A percentile compares a stretch with the other conserved stretches of the same genome.
phyloP scores from a whole-genome alignment of 2,888 invertebrate species.

The Parnassius smintheus region DNA sequence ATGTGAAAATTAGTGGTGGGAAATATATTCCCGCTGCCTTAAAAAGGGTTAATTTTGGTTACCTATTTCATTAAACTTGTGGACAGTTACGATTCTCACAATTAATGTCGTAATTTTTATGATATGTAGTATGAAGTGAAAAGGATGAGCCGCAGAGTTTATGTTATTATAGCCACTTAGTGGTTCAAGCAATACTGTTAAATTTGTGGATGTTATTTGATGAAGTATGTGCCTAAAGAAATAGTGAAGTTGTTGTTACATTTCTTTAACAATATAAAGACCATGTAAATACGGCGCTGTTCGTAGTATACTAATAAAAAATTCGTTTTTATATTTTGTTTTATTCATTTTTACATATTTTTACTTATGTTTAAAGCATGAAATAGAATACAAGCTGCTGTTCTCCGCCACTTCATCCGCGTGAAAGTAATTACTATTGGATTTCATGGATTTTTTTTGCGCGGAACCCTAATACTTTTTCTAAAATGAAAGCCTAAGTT shows the following conservation, averaged over 20 bases:
- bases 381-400: no score
- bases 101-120: not conserved
- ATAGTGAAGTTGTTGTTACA: constrained; percentile 73
- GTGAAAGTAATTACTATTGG: no score
- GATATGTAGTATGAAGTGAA: not conserved
- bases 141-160: not conserved
- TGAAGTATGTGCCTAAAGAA: constrained; percentile 75
- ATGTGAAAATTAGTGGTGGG: no score
- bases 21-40: no score
- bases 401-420: no score
- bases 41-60: no score
- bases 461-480: no score
- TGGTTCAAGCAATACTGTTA: constrained; percentile 25
- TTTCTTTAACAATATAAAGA: constrained; percentile 80
- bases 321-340: constrained; percentile 67
- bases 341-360: constrained; percentile 43
- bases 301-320: constrained; percentile 78
- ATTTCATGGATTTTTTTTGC: no score
- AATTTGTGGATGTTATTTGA: constrained; percentile 52
- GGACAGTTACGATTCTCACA: not conserved
- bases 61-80: no score
- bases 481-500: no score
- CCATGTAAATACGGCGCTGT: constrained; percentile 80
- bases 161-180: not conserved
- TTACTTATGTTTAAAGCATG: no score